Percentiles rank a stretch among this genome's conserved stretches.
phyloP scores from a whole-genome alignment of 2,888 invertebrate species.

The Cacoxenus indagator region DNA sequence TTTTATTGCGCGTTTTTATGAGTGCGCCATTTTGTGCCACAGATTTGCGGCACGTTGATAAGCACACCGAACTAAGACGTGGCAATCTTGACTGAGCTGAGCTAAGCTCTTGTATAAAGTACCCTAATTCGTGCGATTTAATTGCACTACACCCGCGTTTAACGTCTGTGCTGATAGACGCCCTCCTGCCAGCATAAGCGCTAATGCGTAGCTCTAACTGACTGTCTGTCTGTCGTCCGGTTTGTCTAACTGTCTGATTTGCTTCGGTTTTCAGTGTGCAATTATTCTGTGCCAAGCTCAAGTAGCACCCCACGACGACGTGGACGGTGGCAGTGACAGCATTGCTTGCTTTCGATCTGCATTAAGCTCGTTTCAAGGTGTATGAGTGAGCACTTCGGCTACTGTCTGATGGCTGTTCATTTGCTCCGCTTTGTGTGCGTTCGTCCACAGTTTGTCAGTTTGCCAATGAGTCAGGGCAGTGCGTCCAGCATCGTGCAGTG shows the following conservation, averaged over 20 bases:
- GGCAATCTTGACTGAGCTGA: too few relatives aligned
- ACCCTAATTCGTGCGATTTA: conserved; percentile 34
- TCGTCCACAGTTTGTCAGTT: not conserved
- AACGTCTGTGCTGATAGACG: not conserved
- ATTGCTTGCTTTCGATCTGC: not conserved
- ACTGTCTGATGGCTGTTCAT: conserved; percentile 62
- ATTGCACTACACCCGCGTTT: conserved; percentile 31
- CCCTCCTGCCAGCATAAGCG: conserved; percentile 19
- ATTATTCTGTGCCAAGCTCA: conserved; percentile 5
- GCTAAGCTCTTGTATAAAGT: too few relatives aligned
- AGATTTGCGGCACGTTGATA: conserved; percentile 58
- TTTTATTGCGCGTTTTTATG: conserved; percentile 1
- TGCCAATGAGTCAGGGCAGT: too few relatives aligned
- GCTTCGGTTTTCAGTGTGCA: not conserved
- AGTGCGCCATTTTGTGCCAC: conserved; percentile 18
- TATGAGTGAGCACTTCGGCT: conserved; percentile 48
- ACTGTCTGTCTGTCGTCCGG: not conserved
- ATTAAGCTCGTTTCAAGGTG: conserved; percentile 6
- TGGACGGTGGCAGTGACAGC: too few relatives aligned
- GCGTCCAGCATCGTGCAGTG: not conserved
- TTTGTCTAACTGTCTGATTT: not conserved
- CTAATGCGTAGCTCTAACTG: not conserved
- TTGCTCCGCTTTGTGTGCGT: conserved; percentile 19
- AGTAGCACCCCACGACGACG: conserved; percentile 17
- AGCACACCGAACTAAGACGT: conserved; percentile 22